Evolutionary conservation across 1,140 invertebrate species (phyloP).

Genomic region (Aphaenogaster ashmeadi): DNA sequence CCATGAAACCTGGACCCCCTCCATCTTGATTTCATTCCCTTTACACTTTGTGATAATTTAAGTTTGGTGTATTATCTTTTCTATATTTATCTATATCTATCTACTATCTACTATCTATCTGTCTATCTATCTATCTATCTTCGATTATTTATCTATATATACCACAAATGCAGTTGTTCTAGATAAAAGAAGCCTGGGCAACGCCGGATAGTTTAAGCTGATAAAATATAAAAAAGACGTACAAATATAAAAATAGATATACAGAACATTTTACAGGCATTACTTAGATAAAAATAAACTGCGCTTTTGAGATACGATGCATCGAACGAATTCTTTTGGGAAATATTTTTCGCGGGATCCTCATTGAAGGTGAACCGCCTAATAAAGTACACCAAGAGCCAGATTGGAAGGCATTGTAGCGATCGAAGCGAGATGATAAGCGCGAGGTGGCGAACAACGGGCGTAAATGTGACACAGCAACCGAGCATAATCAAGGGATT

Average conservation of each 20-base stretch:
- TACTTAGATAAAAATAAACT: not conserved
- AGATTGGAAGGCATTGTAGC: conserved; percentile 20
- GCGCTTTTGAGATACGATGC: not conserved
- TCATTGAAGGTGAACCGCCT: conserved; percentile 47
- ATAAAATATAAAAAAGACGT: too few species aligned
- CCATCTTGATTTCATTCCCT: too few species aligned
- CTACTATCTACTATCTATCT: too few species aligned
- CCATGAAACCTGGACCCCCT: too few species aligned
- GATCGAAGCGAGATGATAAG: conserved; percentile 46
- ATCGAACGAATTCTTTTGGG: not conserved
- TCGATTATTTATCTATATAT: too few species aligned
- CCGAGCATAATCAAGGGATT: conserved; percentile 43
- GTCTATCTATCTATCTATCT: too few species aligned
- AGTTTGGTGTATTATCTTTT: too few species aligned
- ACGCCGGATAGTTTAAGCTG: too few species aligned
- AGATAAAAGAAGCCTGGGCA: too few species aligned
- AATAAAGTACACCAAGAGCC: conserved; percentile 40
- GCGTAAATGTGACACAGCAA: conserved; percentile 27
- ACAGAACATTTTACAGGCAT: not conserved
- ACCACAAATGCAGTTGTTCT: too few species aligned
- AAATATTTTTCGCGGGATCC: not conserved
- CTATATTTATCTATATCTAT: too few species aligned
- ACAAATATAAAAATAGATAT: not conserved
- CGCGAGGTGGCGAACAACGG: conserved; percentile 34
- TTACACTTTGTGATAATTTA: too few species aligned